Evolutionary conservation across 2,113 vertebrate genomes (phyloP), one percentile per base, ranked within the genome.

Genomic region (Scomber japonicus): DNA sequence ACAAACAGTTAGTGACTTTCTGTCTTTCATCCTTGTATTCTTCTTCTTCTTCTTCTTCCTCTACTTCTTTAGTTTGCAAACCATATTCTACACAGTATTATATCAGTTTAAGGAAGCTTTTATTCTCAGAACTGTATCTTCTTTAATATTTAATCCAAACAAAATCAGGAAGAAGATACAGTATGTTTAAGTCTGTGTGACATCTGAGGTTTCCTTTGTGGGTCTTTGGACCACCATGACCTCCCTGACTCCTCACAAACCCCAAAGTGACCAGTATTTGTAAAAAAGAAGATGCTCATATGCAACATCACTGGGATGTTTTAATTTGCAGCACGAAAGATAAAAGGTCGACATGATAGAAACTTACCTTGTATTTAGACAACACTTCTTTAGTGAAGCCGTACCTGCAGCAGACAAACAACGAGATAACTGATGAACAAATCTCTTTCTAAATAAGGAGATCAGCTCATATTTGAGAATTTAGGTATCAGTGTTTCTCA

Each of bases 371-470:
- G 78, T 99, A 99, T 93, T 98, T 99, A 21, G 92, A 93, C 95
- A 97, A 93, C 53, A 99, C 97, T 94, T 98, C 97, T 89, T 97
- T 98, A 71, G 97, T 96, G 82, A 99, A 98, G 54, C 98, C 98
- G 1, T 99, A 99, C 80, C 97, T 99, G 71, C 84, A 76, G 85
- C 53, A 75, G 74, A 21, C 30, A 66, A 44, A 49, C 15, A 72
- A 71, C n/a, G 44, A 48, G 15, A 54, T 7, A 44, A 17, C 17
- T 12, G 49, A 60, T 19, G 71, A 30, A 40, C 8, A 40, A 40
- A 7, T 40, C 8, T 40, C 35, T 40, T 9, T 9, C 35, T 40
- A 40, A 40, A 40, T 7, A 40, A 9, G 35, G 9, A 7, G 35
- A 40, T 40, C 35, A 40, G 35, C 6, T 40, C 35, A 40, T 40